Percentiles rank a stretch among this genome's conserved stretches.
These are phyloP conservation scores for Rhinolophus ferrumequinum DNA, from an alignment of 2,113 vertebrate species.

Conservation along the genomic window DNA sequence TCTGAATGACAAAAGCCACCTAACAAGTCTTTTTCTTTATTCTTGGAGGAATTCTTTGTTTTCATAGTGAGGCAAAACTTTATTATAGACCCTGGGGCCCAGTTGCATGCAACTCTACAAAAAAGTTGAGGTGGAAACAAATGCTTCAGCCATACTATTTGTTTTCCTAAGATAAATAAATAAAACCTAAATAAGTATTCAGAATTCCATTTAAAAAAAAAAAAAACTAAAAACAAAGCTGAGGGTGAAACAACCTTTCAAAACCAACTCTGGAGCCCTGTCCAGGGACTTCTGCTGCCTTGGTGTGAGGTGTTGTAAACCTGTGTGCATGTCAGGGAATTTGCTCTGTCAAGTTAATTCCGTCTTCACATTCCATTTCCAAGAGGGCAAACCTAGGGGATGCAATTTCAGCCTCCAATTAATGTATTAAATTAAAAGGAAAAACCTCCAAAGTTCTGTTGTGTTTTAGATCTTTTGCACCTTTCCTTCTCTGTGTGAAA, in stretches of 20 bases:
- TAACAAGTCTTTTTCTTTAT: not conserved
- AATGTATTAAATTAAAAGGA: not conserved
- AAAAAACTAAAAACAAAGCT: not conserved
- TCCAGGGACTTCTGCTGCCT: not conserved
- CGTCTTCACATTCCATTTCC: not conserved
- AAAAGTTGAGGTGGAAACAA: not conserved
- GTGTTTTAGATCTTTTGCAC: not conserved
- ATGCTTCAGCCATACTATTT: not conserved
- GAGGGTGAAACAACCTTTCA: not conserved
- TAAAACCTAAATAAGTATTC: not conserved
- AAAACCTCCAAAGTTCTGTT: not conserved
- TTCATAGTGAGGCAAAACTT: not conserved
- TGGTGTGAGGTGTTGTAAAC: not conserved
- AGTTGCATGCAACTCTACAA: accelerated
- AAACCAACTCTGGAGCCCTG: not conserved
- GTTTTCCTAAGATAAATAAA: not conserved
- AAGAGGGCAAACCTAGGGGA: not conserved
- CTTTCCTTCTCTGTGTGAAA: not conserved
- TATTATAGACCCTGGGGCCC: not conserved
- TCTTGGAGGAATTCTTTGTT: not conserved
- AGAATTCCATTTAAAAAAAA: not conserved
- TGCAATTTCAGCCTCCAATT: not conserved
- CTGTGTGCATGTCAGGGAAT: not conserved
- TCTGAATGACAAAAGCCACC: not conserved
- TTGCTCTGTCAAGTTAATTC: not conserved